phyloP scores from a whole-genome alignment of 2,113 vertebrate species.

The Anguilla rostrata region DNA sequence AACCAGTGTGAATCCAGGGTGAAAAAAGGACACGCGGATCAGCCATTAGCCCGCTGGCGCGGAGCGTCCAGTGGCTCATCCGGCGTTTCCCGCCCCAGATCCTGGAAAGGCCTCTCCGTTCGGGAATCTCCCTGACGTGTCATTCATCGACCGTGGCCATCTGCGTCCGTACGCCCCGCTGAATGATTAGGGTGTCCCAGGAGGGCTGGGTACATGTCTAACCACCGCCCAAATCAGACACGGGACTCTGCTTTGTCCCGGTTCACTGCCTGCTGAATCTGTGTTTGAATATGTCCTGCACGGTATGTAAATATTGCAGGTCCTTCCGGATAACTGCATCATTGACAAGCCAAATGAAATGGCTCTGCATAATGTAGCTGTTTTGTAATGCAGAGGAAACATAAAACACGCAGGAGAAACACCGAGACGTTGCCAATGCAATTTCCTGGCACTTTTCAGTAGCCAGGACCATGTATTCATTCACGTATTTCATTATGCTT shows the following conservation, averaged over 20 bases:
- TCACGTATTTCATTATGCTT: too few species aligned
- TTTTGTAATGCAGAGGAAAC: not conserved
- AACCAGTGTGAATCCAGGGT: not conserved
- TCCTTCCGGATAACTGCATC: not conserved
- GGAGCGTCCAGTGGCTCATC: not conserved
- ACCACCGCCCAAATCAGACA: not conserved
- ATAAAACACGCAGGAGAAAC: not conserved
- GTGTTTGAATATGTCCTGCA: not conserved
- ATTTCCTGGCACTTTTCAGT: not conserved
- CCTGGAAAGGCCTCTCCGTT: not conserved
- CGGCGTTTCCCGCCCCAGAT: not conserved
- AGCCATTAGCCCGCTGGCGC: not conserved
- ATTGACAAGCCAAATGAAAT: not conserved
- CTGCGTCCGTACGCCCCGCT: not conserved
- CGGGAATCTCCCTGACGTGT: not conserved
- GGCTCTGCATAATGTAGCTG: not conserved
- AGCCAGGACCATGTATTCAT: not conserved
- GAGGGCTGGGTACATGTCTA: not conserved
- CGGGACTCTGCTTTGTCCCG: not conserved
- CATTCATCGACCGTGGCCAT: not conserved
- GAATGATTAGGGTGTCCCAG: not conserved
- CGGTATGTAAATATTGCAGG: not conserved
- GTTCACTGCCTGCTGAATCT: not conserved
- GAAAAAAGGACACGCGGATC: not conserved
- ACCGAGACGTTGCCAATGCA: not conserved